Evolutionary conservation across 35 echinoderm and acorn worm genomes (phyloP).

Genomic region (Patiria miniata): DNA sequence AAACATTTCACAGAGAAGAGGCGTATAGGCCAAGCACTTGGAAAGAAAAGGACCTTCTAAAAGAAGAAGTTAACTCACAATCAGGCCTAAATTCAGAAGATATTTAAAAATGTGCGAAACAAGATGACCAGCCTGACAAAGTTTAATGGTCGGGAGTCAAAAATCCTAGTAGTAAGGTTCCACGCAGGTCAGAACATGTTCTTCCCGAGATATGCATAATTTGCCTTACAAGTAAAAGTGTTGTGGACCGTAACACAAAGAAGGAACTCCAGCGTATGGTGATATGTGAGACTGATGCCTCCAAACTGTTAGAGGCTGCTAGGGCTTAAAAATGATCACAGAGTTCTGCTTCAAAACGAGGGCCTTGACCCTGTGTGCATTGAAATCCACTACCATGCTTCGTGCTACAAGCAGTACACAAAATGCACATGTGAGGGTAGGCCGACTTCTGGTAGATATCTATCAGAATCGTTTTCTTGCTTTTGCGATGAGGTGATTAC

Average conservation of each 20-base stretch:
- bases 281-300: background rate
- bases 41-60: background rate
- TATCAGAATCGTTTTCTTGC: background rate
- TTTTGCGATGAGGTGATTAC: background rate
- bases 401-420: slow-evolving; percentile 30
- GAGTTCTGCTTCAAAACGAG: slow-evolving; percentile 20
- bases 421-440: background rate
- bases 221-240: background rate
- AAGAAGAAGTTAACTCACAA: background rate
- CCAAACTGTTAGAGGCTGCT: slow-evolving; percentile 6
- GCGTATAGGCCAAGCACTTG: background rate
- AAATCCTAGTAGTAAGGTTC: background rate
- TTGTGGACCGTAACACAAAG: background rate
- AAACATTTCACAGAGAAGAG: background rate
- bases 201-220: background rate
- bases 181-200: slow-evolving; percentile 2
- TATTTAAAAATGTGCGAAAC: too few species aligned
- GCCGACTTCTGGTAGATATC: background rate
- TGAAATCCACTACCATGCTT: slow-evolving; percentile 31
- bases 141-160: background rate
- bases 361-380: background rate
- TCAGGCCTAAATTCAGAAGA: background rate
- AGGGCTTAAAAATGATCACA: background rate
- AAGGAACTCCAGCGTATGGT: background rate
- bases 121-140: background rate